Evolutionary conservation across 1,140 invertebrate species (phyloP).

Genomic region (Laodelphax striatellus): DNA sequence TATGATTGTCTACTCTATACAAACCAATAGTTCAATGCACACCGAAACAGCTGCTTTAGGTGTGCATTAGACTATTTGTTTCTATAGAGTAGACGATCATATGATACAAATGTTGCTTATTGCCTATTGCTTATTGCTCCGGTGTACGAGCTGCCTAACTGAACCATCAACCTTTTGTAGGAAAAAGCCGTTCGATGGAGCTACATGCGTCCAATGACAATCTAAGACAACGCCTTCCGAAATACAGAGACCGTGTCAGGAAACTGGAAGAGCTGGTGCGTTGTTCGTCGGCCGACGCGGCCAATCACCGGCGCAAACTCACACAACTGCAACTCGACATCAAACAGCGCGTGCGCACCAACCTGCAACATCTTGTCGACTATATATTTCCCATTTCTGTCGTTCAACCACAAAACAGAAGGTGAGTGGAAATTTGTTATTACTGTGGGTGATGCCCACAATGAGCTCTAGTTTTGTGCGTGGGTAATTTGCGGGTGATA

Average conservation of each 20-base stretch:
- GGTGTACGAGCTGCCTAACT: too few relatives aligned
- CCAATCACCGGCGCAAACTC: slow-evolving; percentile 2
- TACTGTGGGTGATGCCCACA: too few relatives aligned
- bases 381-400: slow-evolving; percentile 64
- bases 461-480: too few relatives aligned
- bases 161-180: slow-evolving; percentile 11
- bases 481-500: too few relatives aligned
- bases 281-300: slow-evolving; percentile 38
- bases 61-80: too few relatives aligned
- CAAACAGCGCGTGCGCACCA: slow-evolving; percentile 46
- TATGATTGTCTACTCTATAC: too few relatives aligned
- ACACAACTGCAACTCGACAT: slow-evolving; percentile 37
- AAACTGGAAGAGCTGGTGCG: slow-evolving; percentile 44
- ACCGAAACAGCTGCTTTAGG: too few relatives aligned
- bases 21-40: too few relatives aligned
- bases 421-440: slow-evolving; percentile 31
- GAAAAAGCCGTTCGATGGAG: slow-evolving; percentile 36
- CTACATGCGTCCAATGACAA: slow-evolving; percentile 45
- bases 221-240: slow-evolving; percentile 38
- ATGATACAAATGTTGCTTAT: too few relatives aligned
- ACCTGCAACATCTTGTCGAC: slow-evolving; percentile 54
- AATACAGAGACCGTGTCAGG: slow-evolving; percentile 48
- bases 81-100: too few relatives aligned
- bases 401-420: slow-evolving; percentile 36
- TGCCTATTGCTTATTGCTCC: too few relatives aligned